phyloP scores from a whole-genome alignment of 2,113 vertebrate genomes.

The Panthera leo region DNA sequence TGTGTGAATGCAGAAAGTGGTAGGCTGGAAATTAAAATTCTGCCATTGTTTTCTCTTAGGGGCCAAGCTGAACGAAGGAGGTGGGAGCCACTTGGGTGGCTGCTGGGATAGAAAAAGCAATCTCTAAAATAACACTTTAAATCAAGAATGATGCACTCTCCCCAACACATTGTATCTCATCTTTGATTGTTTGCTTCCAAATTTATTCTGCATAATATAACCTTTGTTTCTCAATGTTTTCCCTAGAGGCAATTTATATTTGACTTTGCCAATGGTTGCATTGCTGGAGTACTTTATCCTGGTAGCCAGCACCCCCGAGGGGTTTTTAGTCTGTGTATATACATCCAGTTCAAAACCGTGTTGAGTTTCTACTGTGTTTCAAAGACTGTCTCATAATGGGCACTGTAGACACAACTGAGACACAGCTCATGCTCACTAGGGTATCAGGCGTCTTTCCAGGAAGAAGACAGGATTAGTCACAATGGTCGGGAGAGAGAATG shows the following conservation, averaged over 20 bases:
- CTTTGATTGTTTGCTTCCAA: neutral
- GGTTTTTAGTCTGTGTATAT: neutral
- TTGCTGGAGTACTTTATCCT: neutral
- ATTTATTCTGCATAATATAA: neutral
- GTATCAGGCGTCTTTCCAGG: neutral
- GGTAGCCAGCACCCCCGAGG: neutral
- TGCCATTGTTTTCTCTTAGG: neutral
- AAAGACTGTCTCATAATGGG: neutral
- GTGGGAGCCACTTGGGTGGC: neutral
- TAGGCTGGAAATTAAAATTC: neutral
- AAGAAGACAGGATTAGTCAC: neutral
- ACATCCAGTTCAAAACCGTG: neutral
- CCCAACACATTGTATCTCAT: neutral
- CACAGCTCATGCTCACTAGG: neutral
- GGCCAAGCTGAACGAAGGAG: neutral
- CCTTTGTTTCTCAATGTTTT: neutral
- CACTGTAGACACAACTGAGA: too few relatives aligned
- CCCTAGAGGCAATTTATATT: neutral
- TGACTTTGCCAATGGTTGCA: neutral
- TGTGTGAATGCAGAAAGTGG: neutral
- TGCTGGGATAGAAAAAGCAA: neutral
- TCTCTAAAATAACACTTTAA: neutral
- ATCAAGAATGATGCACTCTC: neutral
- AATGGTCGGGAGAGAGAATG: accelerated
- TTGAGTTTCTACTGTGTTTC: neutral